A percentile compares a stretch with the other conserved stretches of the same genome.
Evolutionary conservation across 2,797 vertebrate genomes (phyloP).

Genomic region (Myripristis murdjan): DNA sequence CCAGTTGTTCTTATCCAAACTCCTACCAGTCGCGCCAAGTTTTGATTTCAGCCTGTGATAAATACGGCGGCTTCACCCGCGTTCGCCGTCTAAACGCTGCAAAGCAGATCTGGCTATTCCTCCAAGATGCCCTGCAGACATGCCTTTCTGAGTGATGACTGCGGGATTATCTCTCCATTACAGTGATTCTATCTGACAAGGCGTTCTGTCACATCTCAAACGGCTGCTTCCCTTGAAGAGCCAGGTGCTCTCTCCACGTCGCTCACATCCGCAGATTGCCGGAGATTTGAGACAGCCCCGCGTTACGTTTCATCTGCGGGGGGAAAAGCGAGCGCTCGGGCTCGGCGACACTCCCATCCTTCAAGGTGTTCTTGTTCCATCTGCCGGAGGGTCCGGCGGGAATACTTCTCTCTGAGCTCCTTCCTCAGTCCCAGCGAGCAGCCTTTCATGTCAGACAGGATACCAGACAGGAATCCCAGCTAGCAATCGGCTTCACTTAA

Average conservation of each 20-base stretch:
- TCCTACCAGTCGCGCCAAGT: conserved; percentile 7
- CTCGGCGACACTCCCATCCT: conserved; percentile 81
- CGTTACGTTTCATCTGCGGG: conserved; percentile 75
- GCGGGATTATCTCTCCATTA: conserved; percentile 81
- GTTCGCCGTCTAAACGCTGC: conserved; percentile 59
- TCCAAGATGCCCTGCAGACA: conserved; percentile 80
- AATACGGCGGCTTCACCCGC: conserved; percentile 31
- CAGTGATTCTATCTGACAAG: conserved; percentile 81
- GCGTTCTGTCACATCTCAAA: conserved; percentile 83
- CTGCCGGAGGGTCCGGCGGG: conserved; percentile 80
- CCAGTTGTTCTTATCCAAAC: conserved; percentile 28
- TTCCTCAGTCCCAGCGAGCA: conserved; percentile 77
- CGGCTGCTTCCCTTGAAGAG: conserved; percentile 80
- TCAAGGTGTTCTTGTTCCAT: conserved; percentile 85
- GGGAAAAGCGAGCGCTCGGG: conserved; percentile 64
- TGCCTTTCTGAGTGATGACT: conserved; percentile 81
- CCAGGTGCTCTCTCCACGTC: conserved; percentile 78
- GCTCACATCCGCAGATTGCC: conserved; percentile 76
- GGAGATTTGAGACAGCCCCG: conserved; percentile 78
- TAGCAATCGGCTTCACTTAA: conserved; percentile 82
- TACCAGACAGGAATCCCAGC: conserved; percentile 85
- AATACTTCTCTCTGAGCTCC: conserved; percentile 81
- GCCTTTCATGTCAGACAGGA: conserved; percentile 87
- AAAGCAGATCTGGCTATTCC: conserved; percentile 70
- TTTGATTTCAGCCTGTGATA: conserved; percentile 61